Evolutionary conservation across 2,113 vertebrate genomes (phyloP).

Genomic region (Montifringilla adamsi): DNA sequence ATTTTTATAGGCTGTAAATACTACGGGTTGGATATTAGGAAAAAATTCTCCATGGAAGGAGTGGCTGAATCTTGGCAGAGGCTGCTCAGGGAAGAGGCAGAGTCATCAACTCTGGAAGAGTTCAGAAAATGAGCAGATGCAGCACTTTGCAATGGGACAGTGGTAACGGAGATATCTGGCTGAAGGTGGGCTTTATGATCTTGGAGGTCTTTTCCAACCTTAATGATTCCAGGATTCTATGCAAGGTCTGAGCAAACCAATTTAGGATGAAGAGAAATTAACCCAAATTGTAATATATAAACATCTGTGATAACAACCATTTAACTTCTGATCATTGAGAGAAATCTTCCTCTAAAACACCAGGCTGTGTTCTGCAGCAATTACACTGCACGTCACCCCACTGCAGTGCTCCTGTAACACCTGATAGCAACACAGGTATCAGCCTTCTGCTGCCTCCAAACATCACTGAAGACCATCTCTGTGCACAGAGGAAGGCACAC

Average conservation of each 20-base stretch:
- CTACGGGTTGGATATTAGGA: neutral
- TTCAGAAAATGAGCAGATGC: neutral
- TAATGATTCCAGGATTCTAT: neutral
- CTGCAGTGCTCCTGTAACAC: rapidly evolving
- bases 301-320: neutral
- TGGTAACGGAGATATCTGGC: neutral
- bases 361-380: neutral
- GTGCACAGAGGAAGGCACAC: neutral
- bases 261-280: neutral
- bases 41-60: neutral
- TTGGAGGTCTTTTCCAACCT: neutral
- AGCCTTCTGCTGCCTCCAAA: neutral
- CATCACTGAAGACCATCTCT: neutral
- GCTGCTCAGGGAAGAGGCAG: neutral
- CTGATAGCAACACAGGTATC: neutral
- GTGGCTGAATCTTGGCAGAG: neutral
- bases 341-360: neutral
- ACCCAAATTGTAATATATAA: neutral
- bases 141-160: neutral
- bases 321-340: neutral
- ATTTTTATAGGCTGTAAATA: neutral
- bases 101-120: neutral
- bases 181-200: neutral
- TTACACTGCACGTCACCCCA: neutral
- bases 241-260: neutral